These are phyloP conservation scores for Huso huso DNA, from an alignment of 2,797 vertebrate species.

Conservation along the genomic window DNA sequence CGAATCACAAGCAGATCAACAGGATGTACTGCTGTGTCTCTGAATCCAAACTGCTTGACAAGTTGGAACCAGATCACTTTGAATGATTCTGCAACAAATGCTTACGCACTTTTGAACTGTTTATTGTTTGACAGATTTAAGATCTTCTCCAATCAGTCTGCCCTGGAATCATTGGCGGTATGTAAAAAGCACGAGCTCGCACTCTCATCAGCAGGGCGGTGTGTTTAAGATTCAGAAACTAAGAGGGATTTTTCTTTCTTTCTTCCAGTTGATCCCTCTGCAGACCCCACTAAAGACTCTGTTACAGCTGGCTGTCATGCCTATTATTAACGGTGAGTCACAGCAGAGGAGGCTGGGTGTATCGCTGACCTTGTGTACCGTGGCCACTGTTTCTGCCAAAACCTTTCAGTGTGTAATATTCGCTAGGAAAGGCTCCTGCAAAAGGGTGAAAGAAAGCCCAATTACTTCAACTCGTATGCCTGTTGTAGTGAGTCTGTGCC, in stretches of 20 bases:
- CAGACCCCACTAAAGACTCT: conserved; percentile 84
- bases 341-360: background rate
- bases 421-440: background rate
- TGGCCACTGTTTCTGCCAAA: background rate
- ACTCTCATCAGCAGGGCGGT: no score
- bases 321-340: conserved; percentile 81
- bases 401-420: background rate
- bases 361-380: conserved; percentile 5
- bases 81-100: background rate
- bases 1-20: no score
- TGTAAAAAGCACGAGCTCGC: conserved; percentile 28
- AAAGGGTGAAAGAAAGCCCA: background rate
- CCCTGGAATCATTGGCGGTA: conserved; percentile 86
- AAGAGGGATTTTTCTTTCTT: background rate
- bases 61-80: no score
- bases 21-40: no score
- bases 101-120: background rate
- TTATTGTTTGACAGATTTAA: conserved; percentile 68
- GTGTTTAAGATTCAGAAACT: no score
- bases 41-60: no score
- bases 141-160: conserved; percentile 88
- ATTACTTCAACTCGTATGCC: background rate
- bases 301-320: conserved; percentile 83
- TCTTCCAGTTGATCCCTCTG: conserved; percentile 75
- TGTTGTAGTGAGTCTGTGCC: background rate